Evolutionary conservation across 2,888 invertebrate genomes (phyloP).

Genomic region (Xestoiulus laeticollis): DNA sequence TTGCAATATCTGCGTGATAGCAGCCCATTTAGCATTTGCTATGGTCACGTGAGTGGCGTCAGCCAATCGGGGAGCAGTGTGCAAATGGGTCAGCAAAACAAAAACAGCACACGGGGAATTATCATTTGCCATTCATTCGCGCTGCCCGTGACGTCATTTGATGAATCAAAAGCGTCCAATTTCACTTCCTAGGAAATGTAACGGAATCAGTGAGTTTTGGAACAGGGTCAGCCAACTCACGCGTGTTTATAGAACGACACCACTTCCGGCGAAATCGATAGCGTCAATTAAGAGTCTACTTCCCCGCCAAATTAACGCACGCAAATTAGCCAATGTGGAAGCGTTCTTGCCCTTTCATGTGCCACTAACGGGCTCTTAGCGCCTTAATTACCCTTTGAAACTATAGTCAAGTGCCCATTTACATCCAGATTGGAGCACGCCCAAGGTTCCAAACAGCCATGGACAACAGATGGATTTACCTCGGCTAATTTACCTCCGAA

Average conservation of each 20-base stretch:
- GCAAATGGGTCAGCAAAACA: too few relatives aligned
- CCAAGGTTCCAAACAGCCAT: too few relatives aligned
- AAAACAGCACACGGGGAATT: not conserved
- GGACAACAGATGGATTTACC: too few relatives aligned
- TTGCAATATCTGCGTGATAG: not conserved
- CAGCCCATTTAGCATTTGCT: not conserved
- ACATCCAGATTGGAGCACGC: too few relatives aligned
- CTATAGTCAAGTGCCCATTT: too few relatives aligned
- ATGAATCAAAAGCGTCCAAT: not conserved
- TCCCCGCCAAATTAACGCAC: not conserved
- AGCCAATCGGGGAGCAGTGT: not conserved
- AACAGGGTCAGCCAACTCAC: not conserved
- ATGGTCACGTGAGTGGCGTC: not conserved
- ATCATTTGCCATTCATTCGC: not conserved
- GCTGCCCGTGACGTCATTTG: not conserved
- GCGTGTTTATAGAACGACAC: not conserved
- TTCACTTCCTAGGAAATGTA: slow-evolving; percentile 21
- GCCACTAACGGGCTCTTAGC: too few relatives aligned
- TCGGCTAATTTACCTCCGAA: too few relatives aligned
- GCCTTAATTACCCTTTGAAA: too few relatives aligned
- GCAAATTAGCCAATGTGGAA: not conserved
- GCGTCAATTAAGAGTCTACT: not conserved
- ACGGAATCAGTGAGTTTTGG: not conserved
- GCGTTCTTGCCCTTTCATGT: not conserved
- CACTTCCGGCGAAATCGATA: slow-evolving; percentile 9